phyloP scores from a whole-genome alignment of 2,113 vertebrate genomes.

The Rhea americana region DNA sequence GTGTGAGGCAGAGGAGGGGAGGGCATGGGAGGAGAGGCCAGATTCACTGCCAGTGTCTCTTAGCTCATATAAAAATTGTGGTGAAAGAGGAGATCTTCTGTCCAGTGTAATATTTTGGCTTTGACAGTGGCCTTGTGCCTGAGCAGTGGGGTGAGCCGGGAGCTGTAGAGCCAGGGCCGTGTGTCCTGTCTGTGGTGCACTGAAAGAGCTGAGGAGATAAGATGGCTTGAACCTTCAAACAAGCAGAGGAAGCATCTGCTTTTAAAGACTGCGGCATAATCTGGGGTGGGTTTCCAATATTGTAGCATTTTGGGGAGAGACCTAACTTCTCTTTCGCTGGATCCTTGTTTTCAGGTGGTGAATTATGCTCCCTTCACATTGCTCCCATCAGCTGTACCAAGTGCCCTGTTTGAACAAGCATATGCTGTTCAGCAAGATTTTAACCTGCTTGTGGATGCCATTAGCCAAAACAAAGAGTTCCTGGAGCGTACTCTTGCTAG shows the following conservation, averaged over 20 bases:
- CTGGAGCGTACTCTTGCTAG: constrained; percentile 85
- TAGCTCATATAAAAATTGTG: not conserved
- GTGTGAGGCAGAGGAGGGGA: not conserved
- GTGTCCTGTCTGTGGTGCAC: not conserved
- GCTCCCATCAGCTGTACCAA: constrained; percentile 87
- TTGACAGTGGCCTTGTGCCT: not conserved
- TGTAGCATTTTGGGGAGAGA: not conserved
- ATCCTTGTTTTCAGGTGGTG: constrained; percentile 79
- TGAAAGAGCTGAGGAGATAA: not conserved
- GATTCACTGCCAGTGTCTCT: not conserved
- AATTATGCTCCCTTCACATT: constrained; percentile 90
- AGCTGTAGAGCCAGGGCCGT: not conserved
- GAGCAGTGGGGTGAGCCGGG: not conserved
- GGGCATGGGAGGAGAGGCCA: not conserved
- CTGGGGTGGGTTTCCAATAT: not conserved
- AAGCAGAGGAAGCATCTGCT: not conserved
- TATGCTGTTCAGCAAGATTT: constrained; percentile 87
- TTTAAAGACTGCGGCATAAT: not conserved
- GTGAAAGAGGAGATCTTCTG: not conserved
- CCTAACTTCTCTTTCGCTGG: not conserved
- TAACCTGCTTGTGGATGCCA: constrained; percentile 88
- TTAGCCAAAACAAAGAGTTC: constrained; percentile 87
- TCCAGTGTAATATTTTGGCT: not conserved
- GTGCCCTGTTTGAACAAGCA: constrained; percentile 82
- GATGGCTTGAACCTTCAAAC: not conserved